Evolutionary conservation across 2,113 vertebrate genomes (phyloP).

Genomic region (Trogon surrucura): DNA sequence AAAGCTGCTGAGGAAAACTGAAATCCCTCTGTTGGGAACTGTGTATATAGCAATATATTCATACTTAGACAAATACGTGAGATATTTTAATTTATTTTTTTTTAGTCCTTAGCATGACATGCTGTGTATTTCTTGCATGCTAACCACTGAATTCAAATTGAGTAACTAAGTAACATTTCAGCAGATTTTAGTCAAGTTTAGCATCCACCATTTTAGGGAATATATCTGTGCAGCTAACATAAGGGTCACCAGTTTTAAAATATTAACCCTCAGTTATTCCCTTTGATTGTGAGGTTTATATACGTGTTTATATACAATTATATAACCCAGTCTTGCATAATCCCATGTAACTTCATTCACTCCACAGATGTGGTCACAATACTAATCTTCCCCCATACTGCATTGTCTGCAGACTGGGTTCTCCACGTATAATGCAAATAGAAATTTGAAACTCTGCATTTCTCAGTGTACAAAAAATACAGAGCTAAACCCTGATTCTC

Average conservation of each 20-base stretch:
- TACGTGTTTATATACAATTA: neutral
- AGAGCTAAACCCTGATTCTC: neutral
- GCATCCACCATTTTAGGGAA: neutral
- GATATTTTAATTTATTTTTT: neutral
- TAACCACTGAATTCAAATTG: neutral
- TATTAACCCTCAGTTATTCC: neutral
- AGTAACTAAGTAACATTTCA: slow-evolving; percentile 29
- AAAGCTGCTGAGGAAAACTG: slow-evolving; percentile 66
- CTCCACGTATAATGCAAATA: neutral
- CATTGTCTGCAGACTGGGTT: neutral
- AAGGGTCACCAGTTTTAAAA: slow-evolving; percentile 39
- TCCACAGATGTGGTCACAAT: neutral
- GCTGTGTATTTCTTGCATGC: neutral
- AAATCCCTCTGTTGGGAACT: slow-evolving; percentile 68
- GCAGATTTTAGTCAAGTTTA: slow-evolving; percentile 28
- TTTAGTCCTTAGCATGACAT: neutral
- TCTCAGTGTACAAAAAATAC: neutral
- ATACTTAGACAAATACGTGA: slow-evolving; percentile 21
- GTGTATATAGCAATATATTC: slow-evolving; percentile 39
- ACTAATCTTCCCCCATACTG: neutral
- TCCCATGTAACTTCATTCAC: neutral
- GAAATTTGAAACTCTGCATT: neutral
- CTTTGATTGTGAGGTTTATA: neutral
- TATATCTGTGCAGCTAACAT: neutral
- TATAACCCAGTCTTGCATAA: neutral